These are phyloP conservation scores for Blera fallax DNA, from an alignment of 2,888 invertebrate genomes.

Conservation along the genomic window DNA sequence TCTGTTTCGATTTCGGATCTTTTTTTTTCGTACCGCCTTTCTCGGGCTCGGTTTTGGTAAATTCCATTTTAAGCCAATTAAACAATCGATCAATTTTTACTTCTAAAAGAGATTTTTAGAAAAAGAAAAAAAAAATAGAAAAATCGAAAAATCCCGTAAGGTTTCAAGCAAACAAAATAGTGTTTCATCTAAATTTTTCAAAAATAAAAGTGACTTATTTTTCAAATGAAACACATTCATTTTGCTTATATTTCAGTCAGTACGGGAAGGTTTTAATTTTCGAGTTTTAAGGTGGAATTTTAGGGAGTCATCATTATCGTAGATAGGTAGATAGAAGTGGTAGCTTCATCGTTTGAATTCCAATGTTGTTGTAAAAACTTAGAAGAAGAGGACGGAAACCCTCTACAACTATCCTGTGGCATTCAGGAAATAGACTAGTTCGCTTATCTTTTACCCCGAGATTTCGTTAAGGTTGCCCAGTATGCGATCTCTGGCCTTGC, in stretches of 20 bases:
- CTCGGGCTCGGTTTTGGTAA: background rate
- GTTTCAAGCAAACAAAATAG: slow-evolving; percentile 14
- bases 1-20: too few relatives aligned
- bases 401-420: too few relatives aligned
- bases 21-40: slow-evolving; percentile 17
- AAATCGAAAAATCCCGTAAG: slow-evolving; percentile 31
- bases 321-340: too few relatives aligned
- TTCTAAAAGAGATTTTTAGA: slow-evolving; percentile 8
- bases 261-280: background rate
- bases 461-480: too few relatives aligned
- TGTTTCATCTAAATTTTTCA: slow-evolving; percentile 32
- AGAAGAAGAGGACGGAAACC: too few relatives aligned
- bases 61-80: slow-evolving; percentile 31
- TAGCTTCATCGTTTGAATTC: too few relatives aligned
- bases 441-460: too few relatives aligned
- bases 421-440: too few relatives aligned
- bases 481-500: too few relatives aligned
- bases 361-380: too few relatives aligned
- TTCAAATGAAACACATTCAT: slow-evolving; percentile 10
- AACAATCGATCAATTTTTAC: slow-evolving; percentile 39
- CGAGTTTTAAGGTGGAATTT: too few relatives aligned
- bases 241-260: background rate
- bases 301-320: too few relatives aligned
- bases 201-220: slow-evolving; percentile 38
- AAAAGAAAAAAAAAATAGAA: slow-evolving; percentile 3